Evolutionary conservation across 2,888 invertebrate species (phyloP), one percentile per base, ranked within the genome.

Genomic region (Heliconius cydno): DNA sequence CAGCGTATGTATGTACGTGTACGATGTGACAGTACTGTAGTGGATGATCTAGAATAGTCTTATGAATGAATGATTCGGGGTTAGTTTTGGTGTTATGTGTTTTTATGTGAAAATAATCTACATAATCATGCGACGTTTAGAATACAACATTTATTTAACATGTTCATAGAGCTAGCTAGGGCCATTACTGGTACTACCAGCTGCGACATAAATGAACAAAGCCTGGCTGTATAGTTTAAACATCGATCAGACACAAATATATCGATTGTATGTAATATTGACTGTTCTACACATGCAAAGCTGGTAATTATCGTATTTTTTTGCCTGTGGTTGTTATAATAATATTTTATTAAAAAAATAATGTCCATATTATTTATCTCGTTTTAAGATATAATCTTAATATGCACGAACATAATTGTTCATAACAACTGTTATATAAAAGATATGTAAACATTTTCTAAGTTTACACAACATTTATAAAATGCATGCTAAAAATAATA

Each of bases 201-300:
- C 38, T 60, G 60, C 60, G 73, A 60, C 12, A 73, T 2, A 73
- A 60, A 25, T 60, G 60, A 60, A 60, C 34, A 75, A 75, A 66
- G 75, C 66, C 75, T 66, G 75, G 15, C 75, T 46, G 22, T 66
- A 66, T 65, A 75, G 22, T 66, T 65, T 46, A 66, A 46, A 75
- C 65, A 75, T 75, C 28, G 75, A 66, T 41, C 66, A 38, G 73
- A 73, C 15, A 60, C 57, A 73, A 73, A 73, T 46, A 46, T 60
- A 73, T 60, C 46, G 34, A 57, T 34, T n/a, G 30, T 22, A n/a
- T 38, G n/a, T 60, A 25, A 60, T 60, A 15, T 73, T 25, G 60
- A 60, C 38, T 60, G 73, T 73, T 73, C 73, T 73, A 73, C 73
- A 25, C 73, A 73, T 73, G 73, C 73, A 73, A 73, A 73, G 73